Evolutionary conservation across 37 sponge, comb jelly and placozoan genomes (phyloP), one percentile per base, ranked within the genome.

Genomic region (Cladorhizidae sp.): DNA sequence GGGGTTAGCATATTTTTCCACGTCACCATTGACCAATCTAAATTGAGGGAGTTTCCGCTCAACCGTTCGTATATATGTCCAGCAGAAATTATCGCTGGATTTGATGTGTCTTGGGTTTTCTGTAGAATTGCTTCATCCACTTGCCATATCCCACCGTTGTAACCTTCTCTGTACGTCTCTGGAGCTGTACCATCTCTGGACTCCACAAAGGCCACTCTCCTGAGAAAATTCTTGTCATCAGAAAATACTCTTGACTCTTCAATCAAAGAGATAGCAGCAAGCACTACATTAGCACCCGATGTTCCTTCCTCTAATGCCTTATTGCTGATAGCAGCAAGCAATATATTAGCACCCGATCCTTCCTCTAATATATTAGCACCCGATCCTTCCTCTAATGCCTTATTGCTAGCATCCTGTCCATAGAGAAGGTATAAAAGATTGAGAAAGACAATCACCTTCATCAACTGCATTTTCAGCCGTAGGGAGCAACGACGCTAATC

Each of bases 61-160:
- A 81, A 14, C 6, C 51, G 25, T 56, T 28, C 41, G 3, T 9
- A 50, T 67, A 70, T 32, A 69, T 50, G 5, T 26, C 40, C 33
- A 68, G 29, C 14, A 18, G 58, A 5, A 36, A 40, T 0, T 56
- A 40, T 11, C 52, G 18, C 0, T 22, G 12, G 15, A 40, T 35
- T 39, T 33, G 11, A 39, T 70, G 51, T 37, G 43, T 72, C 40
- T 26, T 57, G 68, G 14, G 80, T 80, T 21, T 70, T 23, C 1
- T 67, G 37, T n/a, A 80, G 70, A 32, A 80, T 50, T 0, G 1
- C 26, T 56, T 80, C 80, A 49, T 80, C 70, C 14, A 80, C 80
- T 52, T 80, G 80, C 80, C 80, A 80, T 33, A 80, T 80, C 1
- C 80, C 80, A 57, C 80, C 80, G 36, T 56, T 32, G 58, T 80